Conservation (phyloP, 2,797 vertebrate genomes). For the Percopsis omiscomaycus region DNA sequence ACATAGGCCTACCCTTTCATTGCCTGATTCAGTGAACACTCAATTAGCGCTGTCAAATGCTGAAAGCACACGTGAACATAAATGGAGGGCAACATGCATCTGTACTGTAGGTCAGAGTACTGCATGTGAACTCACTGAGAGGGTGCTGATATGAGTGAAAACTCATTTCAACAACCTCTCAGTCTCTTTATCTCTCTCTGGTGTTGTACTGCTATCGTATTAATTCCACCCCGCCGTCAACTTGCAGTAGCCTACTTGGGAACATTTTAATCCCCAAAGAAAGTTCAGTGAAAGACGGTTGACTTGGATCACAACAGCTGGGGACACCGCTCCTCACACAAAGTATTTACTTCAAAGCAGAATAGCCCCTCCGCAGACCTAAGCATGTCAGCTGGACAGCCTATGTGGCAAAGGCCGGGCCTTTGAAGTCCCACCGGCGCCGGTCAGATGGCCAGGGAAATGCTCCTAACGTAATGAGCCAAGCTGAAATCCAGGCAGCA, state of each 20-base stretch:
- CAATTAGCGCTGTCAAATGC: too few species aligned
- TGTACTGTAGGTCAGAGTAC: too few species aligned
- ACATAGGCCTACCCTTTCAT: too few species aligned
- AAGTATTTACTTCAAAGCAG: constrained; percentile 24
- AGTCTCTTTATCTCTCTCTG: not conserved
- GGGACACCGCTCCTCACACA: constrained; percentile 11
- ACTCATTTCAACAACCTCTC: not conserved
- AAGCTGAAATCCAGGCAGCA: constrained; percentile 7
- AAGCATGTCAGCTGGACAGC: constrained; percentile 2
- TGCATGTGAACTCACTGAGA: too few species aligned
- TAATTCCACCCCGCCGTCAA: not conserved
- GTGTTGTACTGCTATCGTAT: not conserved
- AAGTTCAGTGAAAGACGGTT: constrained; percentile 3
- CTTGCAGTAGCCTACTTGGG: not conserved
- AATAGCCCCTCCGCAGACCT: constrained; percentile 2
- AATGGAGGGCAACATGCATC: too few species aligned
- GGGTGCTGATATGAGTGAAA: too few species aligned
- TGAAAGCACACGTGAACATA: too few species aligned
- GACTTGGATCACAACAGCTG: constrained; percentile 12
- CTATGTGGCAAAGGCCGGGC: not conserved
- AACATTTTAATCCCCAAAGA: constrained; percentile 17
- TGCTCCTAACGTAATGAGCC: not conserved
- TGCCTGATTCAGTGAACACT: too few species aligned
- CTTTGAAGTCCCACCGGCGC: constrained; percentile 17
- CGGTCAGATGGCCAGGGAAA: constrained; percentile 16